Conservation (phyloP, 2,797 vertebrate genomes). For the Micropoecilia bifurca region DNA sequence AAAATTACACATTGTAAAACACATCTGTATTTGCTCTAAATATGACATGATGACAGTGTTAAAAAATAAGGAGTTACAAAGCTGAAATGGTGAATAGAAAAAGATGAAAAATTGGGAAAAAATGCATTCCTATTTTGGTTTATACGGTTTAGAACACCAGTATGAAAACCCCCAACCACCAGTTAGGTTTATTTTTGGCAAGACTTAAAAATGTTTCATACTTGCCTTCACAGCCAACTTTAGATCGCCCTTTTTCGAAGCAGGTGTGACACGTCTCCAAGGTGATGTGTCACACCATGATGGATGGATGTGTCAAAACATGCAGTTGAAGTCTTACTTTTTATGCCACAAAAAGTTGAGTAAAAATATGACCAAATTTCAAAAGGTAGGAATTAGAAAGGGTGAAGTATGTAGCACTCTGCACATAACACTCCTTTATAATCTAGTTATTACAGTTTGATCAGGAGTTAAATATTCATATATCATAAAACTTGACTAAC, state of each 20-base stretch:
- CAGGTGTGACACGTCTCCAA: neutral
- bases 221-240: neutral
- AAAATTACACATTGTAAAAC: slow-evolving; percentile 7
- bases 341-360: neutral
- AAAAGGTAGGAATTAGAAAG: neutral
- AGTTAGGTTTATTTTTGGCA: neutral
- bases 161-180: neutral
- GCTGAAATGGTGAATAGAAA: neutral
- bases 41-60: neutral
- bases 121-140: neutral
- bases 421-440: neutral
- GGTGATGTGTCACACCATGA: neutral
- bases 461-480: neutral
- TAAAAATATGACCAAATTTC: neutral
- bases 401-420: neutral
- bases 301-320: neutral
- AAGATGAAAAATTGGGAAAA: neutral
- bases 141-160: neutral
- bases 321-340: neutral
- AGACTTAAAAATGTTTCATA: neutral
- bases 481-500: neutral
- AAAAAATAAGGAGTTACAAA: neutral
- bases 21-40: neutral
- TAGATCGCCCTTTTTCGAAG: neutral
- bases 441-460: neutral